Evolutionary conservation across 2,797 vertebrate species (phyloP).

Genomic region (Spondyliosoma cantharus): DNA sequence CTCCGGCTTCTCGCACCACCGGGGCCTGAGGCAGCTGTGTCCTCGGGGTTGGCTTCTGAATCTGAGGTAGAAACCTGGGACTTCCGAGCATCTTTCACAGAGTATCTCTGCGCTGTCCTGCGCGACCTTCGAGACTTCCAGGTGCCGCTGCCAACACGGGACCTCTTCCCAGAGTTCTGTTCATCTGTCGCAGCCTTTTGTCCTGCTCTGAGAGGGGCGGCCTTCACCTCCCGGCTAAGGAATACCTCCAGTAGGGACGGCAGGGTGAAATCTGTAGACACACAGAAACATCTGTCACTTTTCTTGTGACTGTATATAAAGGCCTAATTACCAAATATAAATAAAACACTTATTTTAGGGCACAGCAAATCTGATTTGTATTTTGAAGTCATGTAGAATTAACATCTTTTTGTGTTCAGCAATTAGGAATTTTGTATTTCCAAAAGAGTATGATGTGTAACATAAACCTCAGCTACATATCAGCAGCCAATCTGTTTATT

Average conservation of each 20-base stretch:
- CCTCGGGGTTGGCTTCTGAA: slow-evolving; percentile 92
- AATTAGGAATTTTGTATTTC: too few relatives aligned
- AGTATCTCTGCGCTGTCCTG: slow-evolving; percentile 89
- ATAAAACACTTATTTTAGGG: not conserved
- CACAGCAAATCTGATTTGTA: not conserved
- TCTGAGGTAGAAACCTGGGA: slow-evolving; percentile 95
- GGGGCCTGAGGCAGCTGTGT: slow-evolving; percentile 76
- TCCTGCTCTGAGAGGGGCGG: slow-evolving; percentile 81
- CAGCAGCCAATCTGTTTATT: slow-evolving; percentile 39
- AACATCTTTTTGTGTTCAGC: not conserved
- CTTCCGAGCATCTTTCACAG: slow-evolving; percentile 90
- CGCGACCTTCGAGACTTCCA: slow-evolving; percentile 86
- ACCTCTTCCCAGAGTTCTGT: slow-evolving; percentile 79
- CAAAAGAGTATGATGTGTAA: not conserved
- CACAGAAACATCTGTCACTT: slow-evolving; percentile 39
- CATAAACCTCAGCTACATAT: slow-evolving; percentile 26
- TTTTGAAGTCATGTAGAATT: not conserved
- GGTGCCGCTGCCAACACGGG: slow-evolving; percentile 75
- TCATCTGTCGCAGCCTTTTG: slow-evolving; percentile 86
- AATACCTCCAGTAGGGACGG: slow-evolving; percentile 86
- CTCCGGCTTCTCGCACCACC: slow-evolving; percentile 81
- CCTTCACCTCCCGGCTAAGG: slow-evolving; percentile 87
- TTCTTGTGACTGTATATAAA: not conserved
- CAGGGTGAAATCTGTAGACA: slow-evolving; percentile 89
- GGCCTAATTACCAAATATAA: not conserved